Base-by-base conservation (phyloP, 1,140 invertebrate genomes). In the Doryteuthis pealeii region DNA sequence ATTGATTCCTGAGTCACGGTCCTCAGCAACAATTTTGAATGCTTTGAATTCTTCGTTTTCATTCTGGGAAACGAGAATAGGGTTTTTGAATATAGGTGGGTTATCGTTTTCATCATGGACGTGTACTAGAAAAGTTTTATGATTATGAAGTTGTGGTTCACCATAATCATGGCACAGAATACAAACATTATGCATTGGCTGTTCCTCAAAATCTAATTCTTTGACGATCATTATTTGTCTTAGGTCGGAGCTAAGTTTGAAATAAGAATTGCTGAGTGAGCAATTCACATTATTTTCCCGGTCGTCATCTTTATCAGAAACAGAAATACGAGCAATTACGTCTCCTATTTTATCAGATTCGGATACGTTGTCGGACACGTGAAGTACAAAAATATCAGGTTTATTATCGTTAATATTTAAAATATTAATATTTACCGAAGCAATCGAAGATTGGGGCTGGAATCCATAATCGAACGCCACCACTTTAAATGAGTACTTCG, bases 61-160 rank as follows among this genome's bases (percentile, higher is more conserved):
- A 0, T 98, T 94, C 85, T 97, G 96, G 6, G n/a, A 18, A 8
- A 32, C 66, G 10, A 33, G 18, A 22, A 33, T 31, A 77, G 92
- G 93, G 83, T 95, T 93, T 82, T 94, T 94, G 87, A 98, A 98
- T 71, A 95, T 91, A 32, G 96, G 96, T 70, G 94, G 93, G 86
- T 98, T 97, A 88, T 99, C 97, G 87, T 99, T 99, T 2, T 95
- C 94, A 87, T 99, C 97, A 86, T 85, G 80, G 10, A 98, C 94
- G 8, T 93, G 94, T 26, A 99, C 95, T 84, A 97, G 95, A 14
- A 99, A 96, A 66, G 91, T 93, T 89, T 97, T 93, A 18, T 92
- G 91, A 0, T 96, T 95, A 31, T 72, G 77, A 58, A 96, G 86
- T 0, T 95, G 94, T 0, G 83, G 80, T 93, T 93, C 74, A 92